phyloP scores from a whole-genome alignment of 2,113 vertebrate species.

The Elachura formosa region DNA sequence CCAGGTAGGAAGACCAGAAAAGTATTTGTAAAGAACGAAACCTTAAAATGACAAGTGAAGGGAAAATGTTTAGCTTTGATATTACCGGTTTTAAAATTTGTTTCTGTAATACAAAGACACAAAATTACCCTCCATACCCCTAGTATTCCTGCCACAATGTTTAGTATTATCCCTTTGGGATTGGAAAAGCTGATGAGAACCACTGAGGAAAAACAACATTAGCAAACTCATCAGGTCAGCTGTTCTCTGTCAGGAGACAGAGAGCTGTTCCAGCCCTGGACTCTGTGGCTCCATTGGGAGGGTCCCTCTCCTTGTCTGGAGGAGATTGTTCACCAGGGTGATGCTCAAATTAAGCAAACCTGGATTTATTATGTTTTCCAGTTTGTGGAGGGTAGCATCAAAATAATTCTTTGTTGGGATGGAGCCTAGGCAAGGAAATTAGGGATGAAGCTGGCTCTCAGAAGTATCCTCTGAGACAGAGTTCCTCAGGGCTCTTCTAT shows the following conservation, averaged over 20 bases:
- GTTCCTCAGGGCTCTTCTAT: background rate
- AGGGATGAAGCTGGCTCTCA: background rate
- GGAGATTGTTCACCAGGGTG: background rate
- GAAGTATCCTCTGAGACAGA: background rate
- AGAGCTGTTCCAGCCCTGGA: background rate
- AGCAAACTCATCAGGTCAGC: background rate
- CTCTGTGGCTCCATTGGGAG: background rate
- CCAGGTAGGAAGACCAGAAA: background rate
- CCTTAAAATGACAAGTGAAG: background rate
- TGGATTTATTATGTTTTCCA: background rate
- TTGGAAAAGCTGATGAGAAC: background rate
- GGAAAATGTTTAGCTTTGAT: background rate
- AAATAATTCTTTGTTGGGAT: background rate
- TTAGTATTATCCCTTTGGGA: background rate
- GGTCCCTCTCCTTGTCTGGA: background rate
- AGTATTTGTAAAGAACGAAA: background rate
- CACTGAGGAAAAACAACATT: background rate
- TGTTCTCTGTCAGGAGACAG: fast-evolving
- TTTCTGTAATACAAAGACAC: background rate
- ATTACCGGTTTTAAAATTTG: background rate
- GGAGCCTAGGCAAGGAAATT: background rate
- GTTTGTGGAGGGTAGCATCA: background rate
- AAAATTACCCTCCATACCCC: background rate
- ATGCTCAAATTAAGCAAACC: background rate
- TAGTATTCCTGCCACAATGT: background rate